These are phyloP conservation scores for Hypanus sabinus DNA, from an alignment of 2,113 vertebrate species.

Conservation along the genomic window DNA sequence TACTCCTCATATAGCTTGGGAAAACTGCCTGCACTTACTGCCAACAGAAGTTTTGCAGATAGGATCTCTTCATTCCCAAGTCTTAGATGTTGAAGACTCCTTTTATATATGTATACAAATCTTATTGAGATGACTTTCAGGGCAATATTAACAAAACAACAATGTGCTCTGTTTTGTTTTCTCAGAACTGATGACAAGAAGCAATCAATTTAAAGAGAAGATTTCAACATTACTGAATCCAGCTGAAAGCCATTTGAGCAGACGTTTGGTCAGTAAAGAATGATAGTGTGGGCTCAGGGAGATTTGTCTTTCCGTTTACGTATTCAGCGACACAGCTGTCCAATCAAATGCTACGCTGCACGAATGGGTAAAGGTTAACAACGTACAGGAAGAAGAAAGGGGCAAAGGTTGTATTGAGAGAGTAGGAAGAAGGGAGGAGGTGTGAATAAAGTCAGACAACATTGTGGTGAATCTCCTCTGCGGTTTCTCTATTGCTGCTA, in stretches of 20 bases:
- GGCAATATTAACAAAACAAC: background rate
- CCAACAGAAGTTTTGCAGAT: background rate
- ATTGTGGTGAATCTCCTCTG: too few relatives aligned
- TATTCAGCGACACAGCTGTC: background rate
- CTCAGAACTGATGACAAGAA: background rate
- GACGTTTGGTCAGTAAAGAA: background rate
- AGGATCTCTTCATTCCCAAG: background rate
- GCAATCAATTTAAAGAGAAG: background rate
- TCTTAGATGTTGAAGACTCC: background rate
- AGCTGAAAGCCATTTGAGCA: background rate
- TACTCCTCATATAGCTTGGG: slow-evolving; percentile 13
- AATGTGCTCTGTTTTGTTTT: background rate
- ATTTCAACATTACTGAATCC: background rate
- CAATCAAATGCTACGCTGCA: background rate
- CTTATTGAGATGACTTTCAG: too few relatives aligned
- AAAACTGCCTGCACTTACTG: background rate
- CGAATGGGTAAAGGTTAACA: too few relatives aligned
- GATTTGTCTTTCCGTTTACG: background rate
- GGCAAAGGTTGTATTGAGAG: too few relatives aligned
- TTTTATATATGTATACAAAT: background rate
- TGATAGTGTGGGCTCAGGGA: background rate
- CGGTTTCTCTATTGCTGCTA: too few relatives aligned
- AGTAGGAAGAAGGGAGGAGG: too few relatives aligned
- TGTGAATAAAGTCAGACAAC: too few relatives aligned
- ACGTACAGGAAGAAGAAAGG: too few relatives aligned